Conservation (phyloP, 2,797 vertebrate species). For the Ispidina picta region DNA sequence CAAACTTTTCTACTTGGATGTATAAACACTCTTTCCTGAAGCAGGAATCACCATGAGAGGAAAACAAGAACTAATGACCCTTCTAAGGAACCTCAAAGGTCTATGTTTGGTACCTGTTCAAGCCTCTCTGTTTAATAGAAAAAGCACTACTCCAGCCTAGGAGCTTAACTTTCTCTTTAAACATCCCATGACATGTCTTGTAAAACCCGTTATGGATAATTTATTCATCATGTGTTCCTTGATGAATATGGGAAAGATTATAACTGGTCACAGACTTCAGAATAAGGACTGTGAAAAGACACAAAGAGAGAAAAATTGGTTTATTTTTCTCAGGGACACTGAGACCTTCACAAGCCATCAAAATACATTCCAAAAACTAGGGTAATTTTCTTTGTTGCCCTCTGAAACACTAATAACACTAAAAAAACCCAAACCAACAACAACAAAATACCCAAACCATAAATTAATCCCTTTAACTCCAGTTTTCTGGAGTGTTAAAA, state of each 20-base stretch:
- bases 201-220: constrained; percentile 1
- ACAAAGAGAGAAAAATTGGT: constrained; percentile 33
- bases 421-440: neutral
- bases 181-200: neutral
- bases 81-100: neutral
- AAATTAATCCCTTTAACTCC: neutral
- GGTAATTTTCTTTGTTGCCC: neutral
- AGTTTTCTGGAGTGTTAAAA: neutral
- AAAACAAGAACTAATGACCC: neutral
- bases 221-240: neutral
- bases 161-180: constrained; percentile 1
- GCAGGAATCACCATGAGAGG: neutral
- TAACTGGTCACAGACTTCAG: constrained; percentile 9
- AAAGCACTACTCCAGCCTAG: neutral
- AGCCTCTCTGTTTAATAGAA: neutral
- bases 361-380: neutral
- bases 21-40: neutral
- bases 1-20: neutral
- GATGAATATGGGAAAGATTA: constrained; percentile 13
- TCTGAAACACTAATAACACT: neutral
- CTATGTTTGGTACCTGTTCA: neutral
- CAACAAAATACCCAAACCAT: too few relatives aligned
- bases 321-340: neutral
- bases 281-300: neutral
- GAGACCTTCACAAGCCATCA: constrained; percentile 13